Percentiles rank a stretch among this genome's conserved stretches.
phyloP scores from a whole-genome alignment of 2,888 invertebrate species.

The Acanthosepion lycidas region DNA sequence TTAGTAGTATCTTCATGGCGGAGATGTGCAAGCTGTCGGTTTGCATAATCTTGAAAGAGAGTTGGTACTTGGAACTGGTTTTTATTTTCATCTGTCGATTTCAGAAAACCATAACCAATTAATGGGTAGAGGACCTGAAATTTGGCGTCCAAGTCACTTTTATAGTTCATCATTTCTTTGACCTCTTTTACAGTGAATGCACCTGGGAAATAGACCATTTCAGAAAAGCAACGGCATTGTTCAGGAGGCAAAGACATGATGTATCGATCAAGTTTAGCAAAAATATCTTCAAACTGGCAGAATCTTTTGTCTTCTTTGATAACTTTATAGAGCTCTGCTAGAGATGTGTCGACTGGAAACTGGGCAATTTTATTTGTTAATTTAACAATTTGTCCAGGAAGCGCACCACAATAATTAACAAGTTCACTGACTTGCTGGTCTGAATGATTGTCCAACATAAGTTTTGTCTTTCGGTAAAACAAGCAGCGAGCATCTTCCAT shows the following conservation, averaged over 20 bases:
- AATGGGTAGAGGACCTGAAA: not conserved
- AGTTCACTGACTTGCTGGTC: not conserved
- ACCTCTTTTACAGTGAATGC: not conserved
- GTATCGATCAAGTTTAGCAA: not conserved
- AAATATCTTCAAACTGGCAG: not conserved
- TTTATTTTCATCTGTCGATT: not conserved
- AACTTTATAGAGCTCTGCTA: not conserved
- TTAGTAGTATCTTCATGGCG: not conserved
- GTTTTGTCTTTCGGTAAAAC: not conserved
- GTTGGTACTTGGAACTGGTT: not conserved
- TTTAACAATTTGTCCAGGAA: not conserved
- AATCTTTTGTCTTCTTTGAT: not conserved
- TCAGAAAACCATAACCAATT: not conserved
- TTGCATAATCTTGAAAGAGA: not conserved
- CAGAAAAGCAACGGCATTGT: not conserved
- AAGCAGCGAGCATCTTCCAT: not conserved
- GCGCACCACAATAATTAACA: not conserved
- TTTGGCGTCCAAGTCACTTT: not conserved
- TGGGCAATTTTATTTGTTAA: not conserved
- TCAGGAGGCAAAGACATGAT: not conserved
- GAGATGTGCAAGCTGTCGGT: not conserved
- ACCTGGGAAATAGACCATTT: slow-evolving; percentile 6
- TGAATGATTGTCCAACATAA: not conserved
- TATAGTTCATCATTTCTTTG: not conserved
- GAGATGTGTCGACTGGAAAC: not conserved